Conservation (phyloP, 2,113 vertebrate genomes). For the Thinocorus orbignyianus region DNA sequence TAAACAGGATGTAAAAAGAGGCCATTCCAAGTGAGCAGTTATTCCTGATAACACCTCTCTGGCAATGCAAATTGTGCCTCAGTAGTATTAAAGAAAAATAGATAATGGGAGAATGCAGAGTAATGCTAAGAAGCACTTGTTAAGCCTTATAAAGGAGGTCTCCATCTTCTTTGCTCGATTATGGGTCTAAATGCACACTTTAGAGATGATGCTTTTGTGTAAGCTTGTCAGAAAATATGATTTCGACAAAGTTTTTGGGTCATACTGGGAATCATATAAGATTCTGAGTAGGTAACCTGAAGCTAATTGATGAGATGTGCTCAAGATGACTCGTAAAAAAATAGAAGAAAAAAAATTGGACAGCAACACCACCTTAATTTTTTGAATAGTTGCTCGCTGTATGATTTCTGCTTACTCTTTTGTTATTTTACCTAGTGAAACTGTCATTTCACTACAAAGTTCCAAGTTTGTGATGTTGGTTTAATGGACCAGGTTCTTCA, state of each 20-base stretch:
- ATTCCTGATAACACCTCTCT: neutral
- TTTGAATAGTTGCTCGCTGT: neutral
- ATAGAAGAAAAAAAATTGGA: neutral
- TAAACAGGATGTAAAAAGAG: neutral
- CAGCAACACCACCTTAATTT: neutral
- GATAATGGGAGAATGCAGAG: neutral
- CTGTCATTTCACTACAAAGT: neutral
- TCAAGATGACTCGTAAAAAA: neutral
- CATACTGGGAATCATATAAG: neutral
- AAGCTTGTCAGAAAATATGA: neutral
- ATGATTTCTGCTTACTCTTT: neutral
- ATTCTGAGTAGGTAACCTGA: neutral
- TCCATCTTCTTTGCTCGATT: neutral
- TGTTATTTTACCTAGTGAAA: neutral
- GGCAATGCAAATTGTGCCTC: neutral
- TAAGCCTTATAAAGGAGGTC: neutral
- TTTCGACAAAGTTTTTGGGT: neutral
- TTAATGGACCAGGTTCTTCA: neutral
- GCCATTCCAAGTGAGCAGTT: neutral
- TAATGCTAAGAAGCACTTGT: neutral
- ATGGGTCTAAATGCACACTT: neutral
- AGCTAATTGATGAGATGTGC: accelerated
- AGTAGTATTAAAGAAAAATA: neutral
- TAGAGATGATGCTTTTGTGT: neutral
- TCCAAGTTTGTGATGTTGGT: neutral